A percentile compares a stretch with the other conserved stretches of the same genome.
phyloP scores from a whole-genome alignment of 2,888 invertebrate genomes.

The Parnassius orleans region DNA sequence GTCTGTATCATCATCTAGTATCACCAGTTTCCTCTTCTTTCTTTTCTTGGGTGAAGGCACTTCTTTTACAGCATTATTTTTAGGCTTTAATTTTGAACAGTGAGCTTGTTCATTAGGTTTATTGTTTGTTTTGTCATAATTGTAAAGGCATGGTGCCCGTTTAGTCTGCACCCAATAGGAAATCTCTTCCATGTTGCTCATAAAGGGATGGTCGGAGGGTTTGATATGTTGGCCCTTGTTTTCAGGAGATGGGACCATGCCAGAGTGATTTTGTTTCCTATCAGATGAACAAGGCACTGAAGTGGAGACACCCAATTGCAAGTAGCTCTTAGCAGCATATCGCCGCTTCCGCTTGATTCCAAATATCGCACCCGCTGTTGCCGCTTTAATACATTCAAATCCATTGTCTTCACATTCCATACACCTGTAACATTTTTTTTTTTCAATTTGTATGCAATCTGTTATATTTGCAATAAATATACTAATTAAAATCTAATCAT shows the following conservation, averaged over 20 bases:
- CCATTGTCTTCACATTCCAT: constrained; percentile 61
- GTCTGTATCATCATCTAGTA: constrained; percentile 57
- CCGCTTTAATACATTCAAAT: constrained; percentile 35
- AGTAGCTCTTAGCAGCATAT: constrained; percentile 36
- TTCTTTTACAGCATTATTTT: constrained; percentile 42
- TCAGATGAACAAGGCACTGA: constrained; percentile 42
- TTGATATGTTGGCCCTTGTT: constrained; percentile 10
- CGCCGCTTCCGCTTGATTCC: constrained; percentile 42
- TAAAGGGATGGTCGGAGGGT: constrained; percentile 53
- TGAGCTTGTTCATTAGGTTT: constrained; percentile 51
- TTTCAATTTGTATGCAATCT: neutral
- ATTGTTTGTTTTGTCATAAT: constrained; percentile 59
- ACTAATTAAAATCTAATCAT: no score
- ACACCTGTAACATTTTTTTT: constrained; percentile 48
- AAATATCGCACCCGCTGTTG: constrained; percentile 38
- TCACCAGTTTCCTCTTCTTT: constrained; percentile 59
- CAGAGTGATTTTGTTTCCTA: constrained; percentile 35
- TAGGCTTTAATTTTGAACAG: constrained; percentile 48
- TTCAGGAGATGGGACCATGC: constrained; percentile 20
- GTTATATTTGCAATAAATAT: no score
- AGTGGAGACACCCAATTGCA: constrained; percentile 51
- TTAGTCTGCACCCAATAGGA: constrained; percentile 71
- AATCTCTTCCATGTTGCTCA: constrained; percentile 74
- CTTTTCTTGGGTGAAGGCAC: constrained; percentile 55
- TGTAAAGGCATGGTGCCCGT: constrained; percentile 70